Conservation (phyloP, 2,113 vertebrate species). For the Podarcis cretensis region DNA sequence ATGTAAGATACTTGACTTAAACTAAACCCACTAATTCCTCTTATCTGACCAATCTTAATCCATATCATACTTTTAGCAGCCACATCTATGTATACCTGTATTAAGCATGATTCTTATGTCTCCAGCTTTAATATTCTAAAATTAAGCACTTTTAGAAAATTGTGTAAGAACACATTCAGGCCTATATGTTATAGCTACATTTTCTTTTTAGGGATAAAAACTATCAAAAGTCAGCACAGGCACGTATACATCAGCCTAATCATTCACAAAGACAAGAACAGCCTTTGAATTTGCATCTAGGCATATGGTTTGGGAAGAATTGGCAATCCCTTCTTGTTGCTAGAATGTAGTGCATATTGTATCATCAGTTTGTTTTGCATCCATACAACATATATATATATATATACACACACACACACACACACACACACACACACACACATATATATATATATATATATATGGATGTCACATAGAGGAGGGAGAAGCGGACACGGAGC, state of each 20-base stretch:
- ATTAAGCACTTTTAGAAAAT: neutral
- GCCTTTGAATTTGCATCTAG: rapidly evolving
- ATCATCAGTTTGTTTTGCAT: neutral
- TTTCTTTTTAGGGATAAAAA: neutral
- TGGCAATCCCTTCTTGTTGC: neutral
- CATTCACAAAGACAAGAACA: neutral
- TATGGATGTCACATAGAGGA: no score
- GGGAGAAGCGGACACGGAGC: no score
- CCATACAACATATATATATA: no score
- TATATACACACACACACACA: no score
- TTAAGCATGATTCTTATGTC: neutral
- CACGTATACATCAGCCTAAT: neutral
- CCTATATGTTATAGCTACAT: neutral
- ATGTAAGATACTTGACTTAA: neutral
- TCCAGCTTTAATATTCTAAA: neutral
- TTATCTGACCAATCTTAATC: neutral
- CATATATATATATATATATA: no score
- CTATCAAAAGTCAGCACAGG: neutral
- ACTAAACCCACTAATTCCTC: neutral
- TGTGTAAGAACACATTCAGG: neutral
- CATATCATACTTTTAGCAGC: neutral
- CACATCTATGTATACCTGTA: neutral
- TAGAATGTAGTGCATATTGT: neutral
- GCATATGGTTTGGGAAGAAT: neutral
- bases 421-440: no score